Base-by-base conservation (phyloP, 2,113 vertebrate species). In the Ceyx margarethae region DNA sequence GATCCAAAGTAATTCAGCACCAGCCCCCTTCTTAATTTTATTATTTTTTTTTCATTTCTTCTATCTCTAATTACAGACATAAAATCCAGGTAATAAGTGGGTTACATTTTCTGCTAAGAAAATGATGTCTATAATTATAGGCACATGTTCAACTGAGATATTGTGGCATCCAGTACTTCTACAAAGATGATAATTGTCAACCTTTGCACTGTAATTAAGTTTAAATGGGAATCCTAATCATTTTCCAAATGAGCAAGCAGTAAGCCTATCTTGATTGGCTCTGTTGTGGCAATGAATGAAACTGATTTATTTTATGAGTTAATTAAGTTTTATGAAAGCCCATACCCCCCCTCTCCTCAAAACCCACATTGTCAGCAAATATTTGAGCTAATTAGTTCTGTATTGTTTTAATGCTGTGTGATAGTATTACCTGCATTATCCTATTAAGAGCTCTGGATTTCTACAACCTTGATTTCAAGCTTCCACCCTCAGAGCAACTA, bases 141-240 rank as follows among this genome's bases (percentile, higher is more conserved):
- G 93, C 95, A 96, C 96, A 92, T 96, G 95, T 94, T 96, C 94
- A 82, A 16, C 93, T 69, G 85, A 93, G 96, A 97, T 98, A 97
- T 67, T 87, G 93, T 94, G 94, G 94, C 94, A 96, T 94, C 84
- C 86, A 83, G 80, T 78, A 81, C 94, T 92, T 96, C 96, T 65
- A 90, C 91, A 94, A 95, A 96, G 96, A 96, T 96, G 91, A 90
- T 97, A 96, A 98, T 96, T 97, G 97, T 96, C 96, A 96, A 97
- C 96, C 95, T 97, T 97, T 98, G 97, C 97, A 95, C 97, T 97
- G 93, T 97, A 97, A 98, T 98, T 98, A 98, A 97, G 90, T 95
- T 91, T 97, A 97, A 98, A 97, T 96, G 91, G 96, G 94, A 97
- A 97, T 89, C 94, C 92, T 95, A 96, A 95, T 97, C 80, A 43